Conservation (phyloP, 2,113 vertebrate genomes). For the Gymnobelideus leadbeateri region DNA sequence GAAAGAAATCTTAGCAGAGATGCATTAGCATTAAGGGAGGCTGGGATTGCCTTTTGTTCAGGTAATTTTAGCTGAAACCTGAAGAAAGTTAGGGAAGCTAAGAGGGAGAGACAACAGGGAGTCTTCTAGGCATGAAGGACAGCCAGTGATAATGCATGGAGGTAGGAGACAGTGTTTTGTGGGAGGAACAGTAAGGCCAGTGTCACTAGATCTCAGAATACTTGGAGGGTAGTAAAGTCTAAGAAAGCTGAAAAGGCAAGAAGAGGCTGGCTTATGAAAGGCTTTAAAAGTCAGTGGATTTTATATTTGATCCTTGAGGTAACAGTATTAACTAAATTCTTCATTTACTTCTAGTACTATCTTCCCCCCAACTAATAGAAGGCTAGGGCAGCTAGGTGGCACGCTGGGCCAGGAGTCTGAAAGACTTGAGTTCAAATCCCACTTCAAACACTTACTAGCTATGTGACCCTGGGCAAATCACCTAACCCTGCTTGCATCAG, state of each 20-base stretch:
- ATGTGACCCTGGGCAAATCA: background rate
- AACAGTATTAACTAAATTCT: background rate
- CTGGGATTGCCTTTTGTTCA: background rate
- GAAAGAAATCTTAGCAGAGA: background rate
- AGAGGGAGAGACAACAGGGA: background rate
- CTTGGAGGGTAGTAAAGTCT: background rate
- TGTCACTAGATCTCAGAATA: background rate
- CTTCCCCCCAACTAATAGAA: background rate
- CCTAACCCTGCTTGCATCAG: too few relatives aligned
- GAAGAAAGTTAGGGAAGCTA: background rate
- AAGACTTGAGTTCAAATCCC: background rate
- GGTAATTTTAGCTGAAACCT: background rate
- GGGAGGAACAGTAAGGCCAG: background rate
- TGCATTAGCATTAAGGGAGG: background rate
- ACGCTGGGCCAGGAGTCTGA: too few relatives aligned
- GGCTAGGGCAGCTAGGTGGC: background rate
- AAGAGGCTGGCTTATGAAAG: background rate
- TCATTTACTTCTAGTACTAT: background rate
- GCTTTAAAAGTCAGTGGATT: background rate
- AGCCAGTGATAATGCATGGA: background rate
- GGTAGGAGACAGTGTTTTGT: background rate
- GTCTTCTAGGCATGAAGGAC: background rate
- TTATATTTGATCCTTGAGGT: background rate
- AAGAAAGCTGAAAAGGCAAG: background rate
- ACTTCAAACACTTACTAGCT: too few relatives aligned